Evolutionary conservation across 2,888 invertebrate genomes (phyloP).

Genomic region (Lissocephala sabroskyi): DNA sequence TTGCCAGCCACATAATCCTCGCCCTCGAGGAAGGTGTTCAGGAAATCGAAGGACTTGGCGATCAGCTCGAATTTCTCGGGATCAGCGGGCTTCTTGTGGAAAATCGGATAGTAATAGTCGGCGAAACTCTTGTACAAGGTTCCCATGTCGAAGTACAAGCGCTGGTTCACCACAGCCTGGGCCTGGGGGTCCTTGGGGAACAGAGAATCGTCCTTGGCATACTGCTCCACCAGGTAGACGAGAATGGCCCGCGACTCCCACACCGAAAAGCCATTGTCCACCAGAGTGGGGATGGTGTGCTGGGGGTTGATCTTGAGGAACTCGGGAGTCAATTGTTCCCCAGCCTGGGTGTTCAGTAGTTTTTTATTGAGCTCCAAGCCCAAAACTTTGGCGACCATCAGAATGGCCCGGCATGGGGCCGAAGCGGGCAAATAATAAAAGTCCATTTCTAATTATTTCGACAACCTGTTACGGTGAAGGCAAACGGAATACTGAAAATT

Average conservation of each 20-base stretch:
- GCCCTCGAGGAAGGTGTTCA: slow-evolving; percentile 81
- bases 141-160: slow-evolving; percentile 86
- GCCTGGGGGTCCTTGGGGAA: slow-evolving; percentile 84
- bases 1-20: slow-evolving; percentile 82
- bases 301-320: slow-evolving; percentile 85
- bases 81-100: slow-evolving; percentile 78
- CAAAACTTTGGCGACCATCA: slow-evolving; percentile 78
- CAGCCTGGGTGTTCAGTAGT: slow-evolving; percentile 75
- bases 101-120: slow-evolving; percentile 80
- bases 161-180: slow-evolving; percentile 84
- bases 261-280: slow-evolving; percentile 85
- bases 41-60: slow-evolving; percentile 77
- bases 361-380: slow-evolving; percentile 80
- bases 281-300: slow-evolving; percentile 87
- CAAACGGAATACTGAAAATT: too few relatives aligned
- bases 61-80: slow-evolving; percentile 79
- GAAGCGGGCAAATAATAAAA: slow-evolving; percentile 79
- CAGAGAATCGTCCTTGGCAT: slow-evolving; percentile 83
- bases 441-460: slow-evolving; percentile 77
- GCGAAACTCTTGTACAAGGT: slow-evolving; percentile 81
- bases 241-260: slow-evolving; percentile 91
- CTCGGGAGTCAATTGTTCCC: slow-evolving; percentile 81
- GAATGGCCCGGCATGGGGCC: slow-evolving; percentile 78
- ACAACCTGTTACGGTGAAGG: too few relatives aligned
- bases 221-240: slow-evolving; percentile 85